Evolutionary conservation across 2,797 vertebrate genomes (phyloP), one percentile per base, ranked within the genome.

Genomic region (Falco cherrug): DNA sequence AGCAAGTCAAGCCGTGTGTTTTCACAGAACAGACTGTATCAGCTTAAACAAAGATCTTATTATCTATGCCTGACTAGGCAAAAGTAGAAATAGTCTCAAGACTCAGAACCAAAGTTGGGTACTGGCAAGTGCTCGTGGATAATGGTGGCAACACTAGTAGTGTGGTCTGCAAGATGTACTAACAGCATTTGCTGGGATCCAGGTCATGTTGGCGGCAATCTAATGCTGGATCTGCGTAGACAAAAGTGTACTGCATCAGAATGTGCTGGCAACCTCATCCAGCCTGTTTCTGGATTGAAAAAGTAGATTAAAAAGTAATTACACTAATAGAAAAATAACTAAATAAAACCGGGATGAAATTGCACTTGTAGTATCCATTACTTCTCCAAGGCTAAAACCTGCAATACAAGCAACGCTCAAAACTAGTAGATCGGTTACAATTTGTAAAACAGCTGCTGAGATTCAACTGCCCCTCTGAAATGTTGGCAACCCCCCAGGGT

Each of bases 41-140:
- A 90, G 60, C 64, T 92, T 53, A 56, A 87, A 95, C 89, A 90
- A 95, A 91, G 78, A 41, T 56, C 74, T 84, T 41, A 65, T 90
- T 96, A 88, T 94, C 77, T 79, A 3, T 88, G 87, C 68, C 76
- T 70, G 60, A 60, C 79, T 56, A 56, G 64, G 76, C 84, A 61
- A 74, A 89, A 89, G 79, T 83, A 93, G 93, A 85, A 95, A 59
- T 82, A 48, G 24, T 70, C 78, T 56, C 59, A 85, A 41, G 76
- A 39, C 45, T 77, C 60, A 57, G 78, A 82, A 80, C 25, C 68
- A 33, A 81, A 88, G 51, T 6, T 83, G 80, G 59, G 13, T 65
- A 5, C 51, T 96, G 85, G 80, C 65, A 94, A 94, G 37, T 57
- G 21, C 50, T 84, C 37, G 1, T 12, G 78, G 33, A 45, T 84